A percentile compares a stretch with the other conserved stretches of the same genome.
Evolutionary conservation across 2,888 invertebrate species (phyloP).

Genomic region (Rotaria sp.): DNA sequence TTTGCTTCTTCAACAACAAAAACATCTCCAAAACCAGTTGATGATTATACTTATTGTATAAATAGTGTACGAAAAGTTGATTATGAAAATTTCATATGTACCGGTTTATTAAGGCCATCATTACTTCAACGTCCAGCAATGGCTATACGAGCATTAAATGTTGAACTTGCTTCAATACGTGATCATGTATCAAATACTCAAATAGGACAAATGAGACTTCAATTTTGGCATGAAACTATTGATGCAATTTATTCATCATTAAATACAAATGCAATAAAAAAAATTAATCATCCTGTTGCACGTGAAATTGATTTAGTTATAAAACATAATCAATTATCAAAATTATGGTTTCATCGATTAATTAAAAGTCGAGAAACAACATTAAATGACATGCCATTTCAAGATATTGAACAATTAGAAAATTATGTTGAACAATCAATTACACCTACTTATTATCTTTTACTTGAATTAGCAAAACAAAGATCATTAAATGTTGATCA

Average conservation of each 20-base stretch:
- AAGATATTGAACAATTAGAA: neutral
- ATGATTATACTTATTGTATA: conserved; percentile 21
- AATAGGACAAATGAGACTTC: conserved; percentile 6
- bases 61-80: neutral
- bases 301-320: neutral
- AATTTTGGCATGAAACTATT: conserved; percentile 1
- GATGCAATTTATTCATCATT: neutral
- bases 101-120: neutral
- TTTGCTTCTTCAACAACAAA: neutral
- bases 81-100: conserved; percentile 25
- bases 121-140: neutral
- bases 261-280: neutral
- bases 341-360: conserved; percentile 27
- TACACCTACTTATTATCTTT: conserved; percentile 13
- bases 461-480: conserved; percentile 2
- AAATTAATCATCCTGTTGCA: conserved; percentile 15
- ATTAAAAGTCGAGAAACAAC: conserved; percentile 8
- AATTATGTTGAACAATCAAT: conserved; percentile 22
- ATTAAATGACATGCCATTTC: conserved; percentile 25
- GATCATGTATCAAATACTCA: neutral
- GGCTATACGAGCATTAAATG: conserved; percentile 25
- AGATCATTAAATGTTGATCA: conserved; percentile 25
- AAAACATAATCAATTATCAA: neutral
- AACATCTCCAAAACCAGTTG: neutral
- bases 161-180: neutral